These are phyloP conservation scores for Mycteria americana DNA, from an alignment of 2,797 vertebrate genomes.

Conservation along the genomic window DNA sequence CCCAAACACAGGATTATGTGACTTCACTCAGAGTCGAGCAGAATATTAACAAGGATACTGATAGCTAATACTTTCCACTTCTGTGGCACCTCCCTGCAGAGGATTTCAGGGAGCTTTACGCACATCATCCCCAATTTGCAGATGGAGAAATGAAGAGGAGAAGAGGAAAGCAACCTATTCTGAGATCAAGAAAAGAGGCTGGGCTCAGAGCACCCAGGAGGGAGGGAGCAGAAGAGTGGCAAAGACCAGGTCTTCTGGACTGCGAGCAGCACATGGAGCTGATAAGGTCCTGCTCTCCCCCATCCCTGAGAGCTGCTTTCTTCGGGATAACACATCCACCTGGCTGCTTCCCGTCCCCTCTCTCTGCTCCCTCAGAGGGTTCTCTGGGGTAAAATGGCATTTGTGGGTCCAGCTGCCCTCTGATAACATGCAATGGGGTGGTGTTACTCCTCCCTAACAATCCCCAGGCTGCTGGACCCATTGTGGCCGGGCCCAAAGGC, in stretches of 20 bases:
- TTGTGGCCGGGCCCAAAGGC: not conserved
- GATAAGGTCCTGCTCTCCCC: not conserved
- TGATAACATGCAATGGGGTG: not conserved
- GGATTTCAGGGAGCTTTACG: conserved; percentile 15
- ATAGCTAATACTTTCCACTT: conserved; percentile 65
- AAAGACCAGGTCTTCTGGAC: not conserved
- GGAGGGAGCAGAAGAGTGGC: not conserved
- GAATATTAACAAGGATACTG: conserved; percentile 63
- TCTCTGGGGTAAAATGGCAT: not conserved
- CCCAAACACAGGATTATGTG: conserved; percentile 69
- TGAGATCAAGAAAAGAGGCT: not conserved
- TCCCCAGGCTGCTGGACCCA: not conserved
- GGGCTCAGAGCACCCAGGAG: not conserved
- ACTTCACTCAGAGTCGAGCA: conserved; percentile 52
- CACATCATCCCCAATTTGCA: not conserved
- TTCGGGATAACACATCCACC: not conserved
- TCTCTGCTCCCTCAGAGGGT: not conserved
- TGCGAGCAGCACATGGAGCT: not conserved
- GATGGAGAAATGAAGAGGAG: not conserved
- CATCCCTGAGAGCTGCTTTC: not conserved
- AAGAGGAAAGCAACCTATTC: not conserved
- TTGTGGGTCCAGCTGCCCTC: not conserved
- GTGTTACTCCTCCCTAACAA: accelerated
- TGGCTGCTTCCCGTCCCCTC: not conserved
- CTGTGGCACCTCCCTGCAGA: conserved; percentile 43